Conservation (phyloP, 2,888 invertebrate species). For the Carpatolechia fugitivella region DNA sequence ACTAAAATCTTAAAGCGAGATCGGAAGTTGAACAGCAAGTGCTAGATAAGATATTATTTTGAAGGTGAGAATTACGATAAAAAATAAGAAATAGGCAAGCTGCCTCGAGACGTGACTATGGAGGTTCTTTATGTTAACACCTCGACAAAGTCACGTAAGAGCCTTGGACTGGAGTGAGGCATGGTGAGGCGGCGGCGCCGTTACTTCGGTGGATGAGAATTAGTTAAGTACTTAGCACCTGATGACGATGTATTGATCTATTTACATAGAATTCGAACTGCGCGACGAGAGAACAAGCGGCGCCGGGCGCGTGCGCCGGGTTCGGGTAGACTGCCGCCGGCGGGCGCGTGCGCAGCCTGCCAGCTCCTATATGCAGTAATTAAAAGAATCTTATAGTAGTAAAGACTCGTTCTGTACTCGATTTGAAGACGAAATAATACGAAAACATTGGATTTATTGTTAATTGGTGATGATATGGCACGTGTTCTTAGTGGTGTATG, state of each 20-base stretch:
- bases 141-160: constrained; percentile 56
- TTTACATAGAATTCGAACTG: constrained; percentile 21
- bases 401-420: not conserved
- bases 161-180: constrained; percentile 53
- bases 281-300: constrained; percentile 16
- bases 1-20: constrained; percentile 31
- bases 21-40: constrained; percentile 42
- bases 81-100: constrained; percentile 50
- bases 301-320: constrained; percentile 37
- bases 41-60: constrained; percentile 63
- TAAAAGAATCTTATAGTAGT: constrained; percentile 50
- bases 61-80: constrained; percentile 66
- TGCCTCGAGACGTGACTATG: constrained; percentile 54
- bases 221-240: constrained; percentile 46
- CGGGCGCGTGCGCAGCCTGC: constrained; percentile 40
- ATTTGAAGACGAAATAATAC: too few species aligned
- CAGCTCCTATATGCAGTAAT: constrained; percentile 47
- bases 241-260: constrained; percentile 5
- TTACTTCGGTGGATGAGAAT: constrained; percentile 39
- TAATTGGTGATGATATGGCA: too few species aligned
- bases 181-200: constrained; percentile 26
- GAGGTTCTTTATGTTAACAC: constrained; percentile 62
- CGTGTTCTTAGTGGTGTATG: too few species aligned
- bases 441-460: too few species aligned
- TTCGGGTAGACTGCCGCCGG: constrained; percentile 6